phyloP scores from a whole-genome alignment of 2,888 invertebrate genomes.

The Ypsolopha sequella region DNA sequence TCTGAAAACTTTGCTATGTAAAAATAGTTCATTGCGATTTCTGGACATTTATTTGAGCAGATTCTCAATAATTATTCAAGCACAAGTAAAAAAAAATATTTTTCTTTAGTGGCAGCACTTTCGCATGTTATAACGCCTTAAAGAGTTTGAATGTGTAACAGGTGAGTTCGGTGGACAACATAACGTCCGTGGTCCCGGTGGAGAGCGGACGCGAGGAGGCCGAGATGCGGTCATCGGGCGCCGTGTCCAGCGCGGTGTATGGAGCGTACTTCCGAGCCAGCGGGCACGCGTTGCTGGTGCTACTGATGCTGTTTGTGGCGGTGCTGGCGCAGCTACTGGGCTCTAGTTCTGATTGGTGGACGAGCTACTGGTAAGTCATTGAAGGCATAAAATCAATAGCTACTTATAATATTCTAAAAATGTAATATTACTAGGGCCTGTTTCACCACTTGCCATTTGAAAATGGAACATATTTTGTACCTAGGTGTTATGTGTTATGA shows the following conservation, averaged over 20 bases:
- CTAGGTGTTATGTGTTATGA: too few relatives aligned
- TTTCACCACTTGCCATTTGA: too few relatives aligned
- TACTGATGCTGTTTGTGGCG: constrained; percentile 73
- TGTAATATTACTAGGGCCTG: too few relatives aligned
- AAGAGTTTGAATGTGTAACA: constrained; percentile 17
- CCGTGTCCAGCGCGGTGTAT: constrained; percentile 73
- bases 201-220: constrained; percentile 62
- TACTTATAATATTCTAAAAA: background rate
- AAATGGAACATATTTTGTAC: too few relatives aligned
- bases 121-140: too few relatives aligned
- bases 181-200: constrained; percentile 60
- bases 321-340: constrained; percentile 76
- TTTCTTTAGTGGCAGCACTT: too few relatives aligned
- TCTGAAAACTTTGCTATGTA: too few relatives aligned
- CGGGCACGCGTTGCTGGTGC: constrained; percentile 73
- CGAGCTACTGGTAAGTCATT: constrained; percentile 77
- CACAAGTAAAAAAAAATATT: too few relatives aligned
- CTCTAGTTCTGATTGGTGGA: constrained; percentile 83
- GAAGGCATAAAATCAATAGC: background rate
- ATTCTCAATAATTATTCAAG: too few relatives aligned
- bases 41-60: too few relatives aligned
- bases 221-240: constrained; percentile 74
- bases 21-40: too few relatives aligned
- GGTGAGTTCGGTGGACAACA: constrained; percentile 70
- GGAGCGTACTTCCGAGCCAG: constrained; percentile 78